A percentile compares a stretch with the other conserved stretches of the same genome.
These are phyloP conservation scores for Nanger granti DNA, from an alignment of 2,113 vertebrate genomes.

Conservation along the genomic window DNA sequence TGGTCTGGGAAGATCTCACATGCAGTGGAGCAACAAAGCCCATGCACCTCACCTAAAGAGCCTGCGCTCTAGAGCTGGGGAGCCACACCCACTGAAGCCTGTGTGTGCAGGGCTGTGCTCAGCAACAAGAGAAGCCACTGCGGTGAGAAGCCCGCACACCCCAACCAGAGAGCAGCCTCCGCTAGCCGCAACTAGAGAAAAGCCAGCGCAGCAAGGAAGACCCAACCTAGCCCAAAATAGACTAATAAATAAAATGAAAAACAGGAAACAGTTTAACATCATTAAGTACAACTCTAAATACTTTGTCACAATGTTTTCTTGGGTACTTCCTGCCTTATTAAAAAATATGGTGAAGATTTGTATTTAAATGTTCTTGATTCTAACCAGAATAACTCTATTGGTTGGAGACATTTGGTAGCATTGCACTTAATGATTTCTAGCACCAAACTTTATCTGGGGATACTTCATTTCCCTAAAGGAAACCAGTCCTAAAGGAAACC, in stretches of 20 bases:
- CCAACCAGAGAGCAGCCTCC: accelerated
- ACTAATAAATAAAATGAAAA: not conserved
- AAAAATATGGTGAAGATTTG: not conserved
- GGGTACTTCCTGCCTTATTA: not conserved
- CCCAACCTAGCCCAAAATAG: not conserved
- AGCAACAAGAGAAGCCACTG: not conserved
- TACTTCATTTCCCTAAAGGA: not conserved
- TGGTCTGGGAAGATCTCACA: not conserved
- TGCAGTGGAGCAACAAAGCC: not conserved
- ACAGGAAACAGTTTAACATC: not conserved
- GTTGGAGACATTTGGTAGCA: not conserved
- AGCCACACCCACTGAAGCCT: not conserved
- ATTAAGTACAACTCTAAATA: not conserved
- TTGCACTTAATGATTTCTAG: not conserved
- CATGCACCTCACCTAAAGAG: not conserved
- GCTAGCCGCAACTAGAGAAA: not conserved
- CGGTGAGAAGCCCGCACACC: not conserved
- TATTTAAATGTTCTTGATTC: not conserved
- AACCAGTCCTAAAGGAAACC: not conserved
- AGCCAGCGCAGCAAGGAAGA: not conserved
- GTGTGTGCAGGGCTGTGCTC: not conserved
- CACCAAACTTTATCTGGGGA: not conserved
- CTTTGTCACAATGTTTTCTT: not conserved
- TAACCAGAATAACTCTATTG: not conserved
- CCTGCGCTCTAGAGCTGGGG: not conserved